Conservation (phyloP, 1,140 invertebrate species). For the Phthorimaea operculella region DNA sequence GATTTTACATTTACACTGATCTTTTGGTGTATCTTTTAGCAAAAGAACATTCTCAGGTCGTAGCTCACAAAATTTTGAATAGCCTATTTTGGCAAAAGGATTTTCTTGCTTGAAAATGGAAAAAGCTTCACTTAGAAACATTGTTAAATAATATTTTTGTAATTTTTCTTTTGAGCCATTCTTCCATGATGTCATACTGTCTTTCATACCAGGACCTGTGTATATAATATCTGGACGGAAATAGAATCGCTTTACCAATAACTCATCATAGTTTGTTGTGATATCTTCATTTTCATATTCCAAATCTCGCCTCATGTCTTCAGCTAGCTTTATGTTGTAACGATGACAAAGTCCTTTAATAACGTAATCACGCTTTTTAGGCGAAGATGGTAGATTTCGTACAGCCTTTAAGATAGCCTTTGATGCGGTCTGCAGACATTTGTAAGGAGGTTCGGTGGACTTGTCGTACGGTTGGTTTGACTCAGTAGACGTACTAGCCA, state of each 20-base stretch:
- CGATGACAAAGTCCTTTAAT: neutral
- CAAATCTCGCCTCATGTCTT: neutral
- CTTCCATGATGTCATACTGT: neutral
- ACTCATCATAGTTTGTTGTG: neutral
- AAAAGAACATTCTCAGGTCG: neutral
- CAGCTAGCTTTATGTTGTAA: neutral
- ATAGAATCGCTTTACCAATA: neutral
- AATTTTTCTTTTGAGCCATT: neutral
- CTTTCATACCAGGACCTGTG: neutral
- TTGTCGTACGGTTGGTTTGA: neutral
- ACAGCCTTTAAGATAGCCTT: neutral
- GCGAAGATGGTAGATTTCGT: neutral
- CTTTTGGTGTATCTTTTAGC: neutral
- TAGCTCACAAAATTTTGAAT: constrained; percentile 1
- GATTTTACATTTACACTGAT: constrained; percentile 6
- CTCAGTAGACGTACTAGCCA: neutral
- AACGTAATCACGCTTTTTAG: neutral
- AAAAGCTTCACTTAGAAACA: neutral
- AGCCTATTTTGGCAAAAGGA: neutral
- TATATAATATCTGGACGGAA: constrained; percentile 1
- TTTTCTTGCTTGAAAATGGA: neutral
- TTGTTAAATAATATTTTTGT: constrained; percentile 3
- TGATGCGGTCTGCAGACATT: neutral
- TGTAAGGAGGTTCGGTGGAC: neutral
- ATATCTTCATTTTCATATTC: too few species aligned